Conservation (phyloP, 2,888 invertebrate genomes). For the Mythimna impura region DNA sequence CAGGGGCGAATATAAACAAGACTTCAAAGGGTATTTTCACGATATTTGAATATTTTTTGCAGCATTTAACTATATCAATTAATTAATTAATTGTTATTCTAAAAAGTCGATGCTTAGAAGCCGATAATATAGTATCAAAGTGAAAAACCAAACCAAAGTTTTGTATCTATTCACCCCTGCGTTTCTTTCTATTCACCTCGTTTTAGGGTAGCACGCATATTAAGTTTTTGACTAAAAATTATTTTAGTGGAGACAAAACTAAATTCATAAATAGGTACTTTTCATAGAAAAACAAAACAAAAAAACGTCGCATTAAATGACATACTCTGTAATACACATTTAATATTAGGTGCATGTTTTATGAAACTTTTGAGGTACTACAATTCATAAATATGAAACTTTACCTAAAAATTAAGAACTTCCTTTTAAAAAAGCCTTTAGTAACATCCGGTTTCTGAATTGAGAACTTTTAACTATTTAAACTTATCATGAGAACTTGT, state of each 20-base stretch:
- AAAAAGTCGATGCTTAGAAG: no score
- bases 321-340: slow-evolving; percentile 14
- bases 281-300: not conserved
- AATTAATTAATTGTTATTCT: no score
- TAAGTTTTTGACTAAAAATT: not conserved
- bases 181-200: no score
- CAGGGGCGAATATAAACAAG: no score
- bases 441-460: not conserved
- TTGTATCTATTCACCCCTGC: no score
- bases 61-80: no score
- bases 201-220: not conserved
- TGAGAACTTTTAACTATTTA: not conserved
- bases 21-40: no score
- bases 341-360: not conserved
- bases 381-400: slow-evolving; percentile 8
- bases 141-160: no score
- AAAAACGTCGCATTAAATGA: not conserved
- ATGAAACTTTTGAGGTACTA: not conserved
- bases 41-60: no score
- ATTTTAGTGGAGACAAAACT: slow-evolving; percentile 21
- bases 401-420: not conserved
- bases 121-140: no score
- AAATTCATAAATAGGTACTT: not conserved
- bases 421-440: not conserved
- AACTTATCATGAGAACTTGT: no score